phyloP scores from a whole-genome alignment of 2,797 vertebrate genomes.

The Luscinia luscinia region DNA sequence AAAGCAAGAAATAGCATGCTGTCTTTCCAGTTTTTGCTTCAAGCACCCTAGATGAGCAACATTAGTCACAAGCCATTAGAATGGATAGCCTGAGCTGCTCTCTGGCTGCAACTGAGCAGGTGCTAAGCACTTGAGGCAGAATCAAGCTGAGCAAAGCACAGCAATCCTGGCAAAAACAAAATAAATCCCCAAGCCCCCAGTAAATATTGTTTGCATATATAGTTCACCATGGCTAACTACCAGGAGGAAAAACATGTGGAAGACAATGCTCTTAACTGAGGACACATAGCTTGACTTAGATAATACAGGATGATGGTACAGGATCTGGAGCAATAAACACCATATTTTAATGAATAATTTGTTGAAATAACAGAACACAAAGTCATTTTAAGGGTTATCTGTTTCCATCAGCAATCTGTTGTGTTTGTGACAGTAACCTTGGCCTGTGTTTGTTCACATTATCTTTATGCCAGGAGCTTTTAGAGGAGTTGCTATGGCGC shows the following conservation, averaged over 20 bases:
- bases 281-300: slow-evolving; percentile 15
- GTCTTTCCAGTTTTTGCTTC: background rate
- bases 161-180: slow-evolving; percentile 13
- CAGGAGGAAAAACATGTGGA: slow-evolving; percentile 8
- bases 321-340: slow-evolving; percentile 2
- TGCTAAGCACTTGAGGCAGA: background rate
- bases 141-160: background rate
- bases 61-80: background rate
- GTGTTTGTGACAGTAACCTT: background rate
- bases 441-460: background rate
- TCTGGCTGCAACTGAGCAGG: background rate
- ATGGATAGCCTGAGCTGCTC: background rate
- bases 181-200: background rate
- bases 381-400: slow-evolving; percentile 6
- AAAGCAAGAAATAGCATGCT: background rate
- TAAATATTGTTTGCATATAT: slow-evolving; percentile 32
- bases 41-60: background rate
- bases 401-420: slow-evolving; percentile 28
- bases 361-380: slow-evolving; percentile 1
- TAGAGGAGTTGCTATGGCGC: background rate
- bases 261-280: background rate
- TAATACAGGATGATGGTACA: slow-evolving; percentile 21
- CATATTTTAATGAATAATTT: slow-evolving; percentile 38
- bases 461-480: background rate
- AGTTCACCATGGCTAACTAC: background rate